Percentiles rank a stretch among this genome's conserved stretches.
Evolutionary conservation across 2,888 invertebrate genomes (phyloP).

Genomic region (Pseudolycoriella hygida): DNA sequence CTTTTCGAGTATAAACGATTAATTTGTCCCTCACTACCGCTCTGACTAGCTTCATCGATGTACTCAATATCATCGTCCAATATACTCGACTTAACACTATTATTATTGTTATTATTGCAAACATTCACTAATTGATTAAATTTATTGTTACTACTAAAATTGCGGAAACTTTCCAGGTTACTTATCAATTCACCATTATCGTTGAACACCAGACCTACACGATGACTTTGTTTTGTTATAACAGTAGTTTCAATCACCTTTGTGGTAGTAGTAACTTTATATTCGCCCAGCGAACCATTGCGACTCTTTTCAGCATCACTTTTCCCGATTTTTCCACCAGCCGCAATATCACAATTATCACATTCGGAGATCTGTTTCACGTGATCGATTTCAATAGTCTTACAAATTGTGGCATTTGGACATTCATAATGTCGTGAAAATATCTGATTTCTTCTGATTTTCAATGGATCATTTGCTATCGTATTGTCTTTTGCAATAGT

Average conservation of each 20-base stretch:
- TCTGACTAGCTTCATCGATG: slow-evolving; percentile 9
- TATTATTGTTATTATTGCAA: slow-evolving; percentile 1
- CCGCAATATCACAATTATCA: background rate
- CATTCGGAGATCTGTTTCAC: background rate
- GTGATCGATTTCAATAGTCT: slow-evolving; percentile 1
- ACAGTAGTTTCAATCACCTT: slow-evolving; percentile 7
- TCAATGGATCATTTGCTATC: background rate
- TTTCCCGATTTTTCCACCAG: background rate
- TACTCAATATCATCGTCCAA: slow-evolving; percentile 9
- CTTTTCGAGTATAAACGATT: slow-evolving; percentile 5
- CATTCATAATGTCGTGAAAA: background rate
- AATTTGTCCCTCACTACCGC: slow-evolving; percentile 6
- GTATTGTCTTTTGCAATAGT: slow-evolving; percentile 1
- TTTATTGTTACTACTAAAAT: background rate
- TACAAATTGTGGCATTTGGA: background rate
- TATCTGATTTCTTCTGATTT: background rate
- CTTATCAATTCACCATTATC: slow-evolving; percentile 12
- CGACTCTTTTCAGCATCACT: background rate
- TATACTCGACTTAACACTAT: background rate
- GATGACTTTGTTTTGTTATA: slow-evolving; percentile 14
- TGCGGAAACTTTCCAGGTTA: slow-evolving; percentile 8
- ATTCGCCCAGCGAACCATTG: background rate
- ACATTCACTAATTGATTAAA: background rate
- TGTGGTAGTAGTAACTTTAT: slow-evolving; percentile 6
- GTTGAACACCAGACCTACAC: slow-evolving; percentile 20